Conservation (phyloP, 2,888 invertebrate species). For the Margaritifera margaritifera region DNA sequence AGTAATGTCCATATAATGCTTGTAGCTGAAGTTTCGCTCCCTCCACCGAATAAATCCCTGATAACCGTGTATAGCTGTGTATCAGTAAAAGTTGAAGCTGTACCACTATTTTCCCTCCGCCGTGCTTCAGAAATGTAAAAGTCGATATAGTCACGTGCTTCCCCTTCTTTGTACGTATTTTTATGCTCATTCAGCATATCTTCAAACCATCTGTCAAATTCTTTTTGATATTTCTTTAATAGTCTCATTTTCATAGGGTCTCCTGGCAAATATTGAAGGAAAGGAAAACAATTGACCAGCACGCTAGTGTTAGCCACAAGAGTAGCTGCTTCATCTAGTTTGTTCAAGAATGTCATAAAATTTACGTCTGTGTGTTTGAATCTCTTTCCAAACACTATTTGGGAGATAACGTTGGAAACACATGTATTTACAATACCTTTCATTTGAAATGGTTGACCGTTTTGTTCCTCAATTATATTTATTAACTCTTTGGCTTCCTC, state of each 20-base stretch:
- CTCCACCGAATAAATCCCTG: constrained; percentile 32
- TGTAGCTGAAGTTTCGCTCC: constrained; percentile 31
- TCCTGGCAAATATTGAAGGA: constrained; percentile 20
- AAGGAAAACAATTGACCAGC: constrained; percentile 22
- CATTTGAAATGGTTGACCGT: constrained; percentile 12
- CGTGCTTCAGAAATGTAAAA: constrained; percentile 25
- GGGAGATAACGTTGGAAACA: constrained; percentile 32
- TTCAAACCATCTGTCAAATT: not conserved
- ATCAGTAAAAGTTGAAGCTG: not conserved
- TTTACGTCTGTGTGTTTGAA: constrained; percentile 28
- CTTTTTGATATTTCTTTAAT: not conserved
- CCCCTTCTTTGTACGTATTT: constrained; percentile 22
- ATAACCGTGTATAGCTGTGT: constrained; percentile 16
- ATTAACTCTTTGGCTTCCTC: constrained; percentile 36
- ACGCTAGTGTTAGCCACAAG: constrained; percentile 7
- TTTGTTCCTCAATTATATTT: constrained; percentile 4
- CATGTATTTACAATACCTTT: constrained; percentile 16
- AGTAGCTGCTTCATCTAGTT: constrained; percentile 17
- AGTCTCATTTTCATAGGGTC: constrained; percentile 15
- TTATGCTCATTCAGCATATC: constrained; percentile 21
- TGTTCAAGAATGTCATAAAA: constrained; percentile 17
- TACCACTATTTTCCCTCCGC: not conserved
- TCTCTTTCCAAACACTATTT: constrained; percentile 25
- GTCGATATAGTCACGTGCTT: constrained; percentile 32
- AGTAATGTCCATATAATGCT: constrained; percentile 29